A percentile compares a stretch with the other conserved stretches of the same genome.
These are phyloP conservation scores for Isoperla grammatica DNA, from an alignment of 2,888 invertebrate species.

Conservation along the genomic window DNA sequence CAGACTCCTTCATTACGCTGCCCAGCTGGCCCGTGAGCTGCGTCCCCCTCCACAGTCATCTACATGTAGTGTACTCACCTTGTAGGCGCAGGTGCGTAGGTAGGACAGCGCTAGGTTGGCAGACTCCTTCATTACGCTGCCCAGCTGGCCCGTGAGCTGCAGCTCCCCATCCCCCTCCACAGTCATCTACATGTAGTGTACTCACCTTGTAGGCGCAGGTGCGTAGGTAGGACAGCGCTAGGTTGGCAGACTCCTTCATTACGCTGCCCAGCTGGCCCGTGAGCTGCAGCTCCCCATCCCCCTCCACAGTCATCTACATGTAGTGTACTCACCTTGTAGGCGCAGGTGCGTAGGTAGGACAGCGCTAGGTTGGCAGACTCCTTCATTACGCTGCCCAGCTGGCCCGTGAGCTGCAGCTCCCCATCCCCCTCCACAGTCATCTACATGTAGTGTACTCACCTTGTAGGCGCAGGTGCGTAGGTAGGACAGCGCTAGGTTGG, in stretches of 20 bases:
- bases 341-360: slow-evolving; percentile 47
- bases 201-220: slow-evolving; percentile 39
- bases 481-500: slow-evolving; percentile 50
- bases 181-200: too few species aligned
- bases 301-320: too few species aligned
- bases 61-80: too few species aligned
- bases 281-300: slow-evolving; percentile 47
- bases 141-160: slow-evolving; percentile 50
- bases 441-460: too few species aligned
- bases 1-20: slow-evolving; percentile 53
- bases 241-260: slow-evolving; percentile 52
- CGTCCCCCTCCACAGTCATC: too few species aligned
- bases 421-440: slow-evolving; percentile 49
- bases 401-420: slow-evolving; percentile 49
- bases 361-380: slow-evolving; percentile 52
- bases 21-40: slow-evolving; percentile 52
- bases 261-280: slow-evolving; percentile 53
- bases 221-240: slow-evolving; percentile 50
- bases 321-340: slow-evolving; percentile 36
- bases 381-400: slow-evolving; percentile 52
- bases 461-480: slow-evolving; percentile 40
- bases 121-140: slow-evolving; percentile 53
- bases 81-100: slow-evolving; percentile 41
- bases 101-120: slow-evolving; percentile 51
- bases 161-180: slow-evolving; percentile 48